A percentile compares a stretch with the other conserved stretches of the same genome.
phyloP scores from a whole-genome alignment of 1,140 invertebrate species.

The Magallana gigas region DNA sequence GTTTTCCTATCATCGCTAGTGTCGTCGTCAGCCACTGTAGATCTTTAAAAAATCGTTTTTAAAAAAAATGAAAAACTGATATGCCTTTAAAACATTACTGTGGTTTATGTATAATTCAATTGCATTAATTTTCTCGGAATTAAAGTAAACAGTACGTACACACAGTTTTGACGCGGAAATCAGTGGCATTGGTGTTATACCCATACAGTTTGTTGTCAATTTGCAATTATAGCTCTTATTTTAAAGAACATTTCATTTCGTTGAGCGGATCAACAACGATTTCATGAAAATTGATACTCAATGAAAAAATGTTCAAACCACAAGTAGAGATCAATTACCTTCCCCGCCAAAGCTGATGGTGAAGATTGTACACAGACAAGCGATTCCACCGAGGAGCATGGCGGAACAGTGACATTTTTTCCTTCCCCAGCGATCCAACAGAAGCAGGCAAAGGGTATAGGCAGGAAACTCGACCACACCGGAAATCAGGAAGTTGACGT shows the following conservation, averaged over 20 bases:
- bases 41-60: not conserved
- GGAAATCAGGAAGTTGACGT: conserved; percentile 72
- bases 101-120: no score
- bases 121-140: no score
- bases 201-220: no score
- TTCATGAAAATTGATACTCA: no score
- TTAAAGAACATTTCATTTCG: no score
- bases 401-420: conserved; percentile 64
- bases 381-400: conserved; percentile 69
- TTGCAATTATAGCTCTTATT: no score
- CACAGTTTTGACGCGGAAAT: no score
- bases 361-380: conserved; percentile 70
- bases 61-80: not conserved
- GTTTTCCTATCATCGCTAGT: conserved; percentile 88
- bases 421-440: conserved; percentile 68
- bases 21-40: conserved; percentile 52
- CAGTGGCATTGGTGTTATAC: no score
- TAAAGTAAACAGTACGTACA: no score
- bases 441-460: conserved; percentile 63
- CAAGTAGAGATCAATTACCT: conserved; percentile 48
- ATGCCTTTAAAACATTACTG: no score
- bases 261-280: no score
- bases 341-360: conserved; percentile 63
- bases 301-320: no score
- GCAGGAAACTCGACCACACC: conserved; percentile 89